phyloP scores from a whole-genome alignment of 2,113 vertebrate species.

The Syngnathus floridae region DNA sequence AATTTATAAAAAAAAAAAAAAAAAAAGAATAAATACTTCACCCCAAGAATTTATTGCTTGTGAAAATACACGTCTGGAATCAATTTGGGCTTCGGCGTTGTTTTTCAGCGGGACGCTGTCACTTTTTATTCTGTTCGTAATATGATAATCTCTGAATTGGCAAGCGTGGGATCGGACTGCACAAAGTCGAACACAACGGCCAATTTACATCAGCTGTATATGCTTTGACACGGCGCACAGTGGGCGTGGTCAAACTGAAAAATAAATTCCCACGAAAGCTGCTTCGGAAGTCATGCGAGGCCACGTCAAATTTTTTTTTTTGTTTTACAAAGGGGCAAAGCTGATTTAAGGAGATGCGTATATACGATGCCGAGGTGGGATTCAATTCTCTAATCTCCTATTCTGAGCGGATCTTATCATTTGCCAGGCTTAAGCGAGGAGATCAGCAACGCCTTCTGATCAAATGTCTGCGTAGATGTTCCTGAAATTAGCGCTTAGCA shows the following conservation, averaged over 20 bases:
- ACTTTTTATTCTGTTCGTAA: conserved; percentile 11
- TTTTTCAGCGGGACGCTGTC: neutral
- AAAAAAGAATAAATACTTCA: neutral
- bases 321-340: conserved; percentile 51
- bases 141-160: neutral
- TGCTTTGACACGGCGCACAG: neutral
- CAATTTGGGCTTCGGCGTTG: neutral
- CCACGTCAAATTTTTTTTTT: conserved; percentile 14
- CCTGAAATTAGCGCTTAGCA: no score
- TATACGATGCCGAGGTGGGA: conserved; percentile 61
- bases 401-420: conserved; percentile 57
- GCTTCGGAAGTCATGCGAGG: conserved; percentile 4
- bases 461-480: neutral
- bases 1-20: no score
- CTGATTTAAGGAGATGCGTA: conserved; percentile 61
- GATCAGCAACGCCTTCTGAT: conserved; percentile 33
- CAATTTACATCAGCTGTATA: neutral
- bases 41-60: neutral
- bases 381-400: conserved; percentile 60
- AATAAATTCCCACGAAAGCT: neutral
- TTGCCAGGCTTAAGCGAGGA: conserved; percentile 49
- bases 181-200: no score
- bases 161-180: neutral
- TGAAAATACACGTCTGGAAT: neutral
- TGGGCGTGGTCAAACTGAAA: no score